phyloP scores from a whole-genome alignment of 2,888 invertebrate genomes.

The Byasa hedistus region DNA sequence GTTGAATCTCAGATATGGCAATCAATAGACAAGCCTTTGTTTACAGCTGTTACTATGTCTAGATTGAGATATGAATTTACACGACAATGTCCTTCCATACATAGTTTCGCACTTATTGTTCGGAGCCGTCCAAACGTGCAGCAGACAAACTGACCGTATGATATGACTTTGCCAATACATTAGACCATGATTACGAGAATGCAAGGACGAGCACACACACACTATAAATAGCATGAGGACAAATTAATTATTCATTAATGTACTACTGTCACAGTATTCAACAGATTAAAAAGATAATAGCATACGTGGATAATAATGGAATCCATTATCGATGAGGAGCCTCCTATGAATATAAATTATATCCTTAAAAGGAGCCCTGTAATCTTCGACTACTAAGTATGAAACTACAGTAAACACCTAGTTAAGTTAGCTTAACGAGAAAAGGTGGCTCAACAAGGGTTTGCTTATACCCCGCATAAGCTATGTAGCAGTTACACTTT shows the following conservation, averaged over 20 bases:
- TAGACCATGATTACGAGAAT: conserved; percentile 30
- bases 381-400: no score
- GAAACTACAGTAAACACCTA: no score
- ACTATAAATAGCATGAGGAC: neutral
- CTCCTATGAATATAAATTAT: no score
- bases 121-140: conserved; percentile 35
- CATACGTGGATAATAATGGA: neutral
- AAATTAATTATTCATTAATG: neutral
- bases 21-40: conserved; percentile 12
- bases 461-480: no score
- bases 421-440: no score
- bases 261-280: neutral
- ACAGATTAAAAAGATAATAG: neutral
- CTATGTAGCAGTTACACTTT: no score
- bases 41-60: conserved; percentile 12
- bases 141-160: conserved; percentile 39
- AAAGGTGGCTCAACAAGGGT: no score
- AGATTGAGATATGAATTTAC: conserved; percentile 27
- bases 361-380: no score
- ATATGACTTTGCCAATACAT: conserved; percentile 40
- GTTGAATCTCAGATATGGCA: neutral
- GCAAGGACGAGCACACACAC: conserved; percentile 13
- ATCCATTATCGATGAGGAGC: no score
- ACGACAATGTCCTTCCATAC: conserved; percentile 31
- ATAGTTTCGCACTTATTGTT: conserved; percentile 42